These are phyloP conservation scores for Scotopteryx bipunctaria DNA, from an alignment of 2,888 invertebrate genomes.

Conservation along the genomic window DNA sequence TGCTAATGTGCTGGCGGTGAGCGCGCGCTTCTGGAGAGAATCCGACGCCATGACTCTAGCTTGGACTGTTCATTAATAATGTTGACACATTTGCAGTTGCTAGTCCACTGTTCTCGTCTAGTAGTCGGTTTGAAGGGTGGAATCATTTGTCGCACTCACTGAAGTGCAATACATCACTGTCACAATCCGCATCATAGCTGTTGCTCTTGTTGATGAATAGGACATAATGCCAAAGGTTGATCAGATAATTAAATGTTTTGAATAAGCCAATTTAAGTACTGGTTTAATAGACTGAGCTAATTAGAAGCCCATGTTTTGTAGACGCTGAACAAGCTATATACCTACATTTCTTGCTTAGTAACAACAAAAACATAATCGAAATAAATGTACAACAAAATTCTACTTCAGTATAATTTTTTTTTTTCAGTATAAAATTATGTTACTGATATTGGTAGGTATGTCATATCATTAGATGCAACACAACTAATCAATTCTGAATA, in stretches of 20 bases:
- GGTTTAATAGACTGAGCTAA: not conserved
- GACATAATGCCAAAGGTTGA: slow-evolving; percentile 20
- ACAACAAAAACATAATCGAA: slow-evolving; percentile 18
- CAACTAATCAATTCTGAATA: too few relatives aligned
- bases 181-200: slow-evolving; percentile 50
- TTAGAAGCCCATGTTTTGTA: not conserved
- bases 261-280: not conserved
- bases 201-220: slow-evolving; percentile 45
- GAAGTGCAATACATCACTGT: slow-evolving; percentile 66
- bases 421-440: too few relatives aligned
- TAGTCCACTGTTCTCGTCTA: slow-evolving; percentile 49
- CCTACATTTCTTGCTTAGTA: not conserved
- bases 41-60: slow-evolving; percentile 35
- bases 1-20: slow-evolving; percentile 54
- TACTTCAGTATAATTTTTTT: too few relatives aligned
- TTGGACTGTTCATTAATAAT: slow-evolving; percentile 47
- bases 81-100: slow-evolving; percentile 49
- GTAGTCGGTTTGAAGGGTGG: slow-evolving; percentile 46
- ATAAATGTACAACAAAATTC: not conserved
- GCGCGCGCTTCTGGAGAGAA: slow-evolving; percentile 36
- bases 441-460: too few relatives aligned
- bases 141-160: slow-evolving; percentile 50
- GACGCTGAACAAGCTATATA: not conserved
- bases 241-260: slow-evolving; percentile 5
- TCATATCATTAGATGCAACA: too few relatives aligned